phyloP scores from a whole-genome alignment of 2,888 invertebrate species.

The Nemapogon koenigi region DNA sequence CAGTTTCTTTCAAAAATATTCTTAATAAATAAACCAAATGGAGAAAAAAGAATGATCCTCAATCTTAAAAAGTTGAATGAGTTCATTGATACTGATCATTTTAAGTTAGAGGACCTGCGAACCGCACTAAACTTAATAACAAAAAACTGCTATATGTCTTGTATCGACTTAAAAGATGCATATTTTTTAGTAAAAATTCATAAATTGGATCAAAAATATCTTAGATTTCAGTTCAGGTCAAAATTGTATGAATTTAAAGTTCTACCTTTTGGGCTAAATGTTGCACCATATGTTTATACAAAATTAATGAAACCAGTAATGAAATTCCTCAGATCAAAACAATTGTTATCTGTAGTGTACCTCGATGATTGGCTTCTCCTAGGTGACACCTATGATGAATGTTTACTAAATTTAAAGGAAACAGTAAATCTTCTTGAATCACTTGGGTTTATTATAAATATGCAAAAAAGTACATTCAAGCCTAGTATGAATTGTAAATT shows the following conservation, averaged over 20 bases:
- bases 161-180: constrained; percentile 10
- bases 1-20: constrained; percentile 9
- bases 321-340: neutral
- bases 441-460: constrained; percentile 7
- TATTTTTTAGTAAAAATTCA: constrained; percentile 11
- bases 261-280: neutral
- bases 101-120: constrained; percentile 11
- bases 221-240: constrained; percentile 5
- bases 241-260: constrained; percentile 2
- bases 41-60: constrained; percentile 7
- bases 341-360: constrained; percentile 1
- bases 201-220: constrained; percentile 2
- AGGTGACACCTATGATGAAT: neutral
- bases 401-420: neutral
- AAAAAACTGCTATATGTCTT: constrained; percentile 5
- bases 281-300: constrained; percentile 6
- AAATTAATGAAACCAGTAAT: constrained; percentile 2
- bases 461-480: constrained; percentile 2
- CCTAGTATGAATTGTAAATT: constrained; percentile 4
- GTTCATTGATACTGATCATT: constrained; percentile 9
- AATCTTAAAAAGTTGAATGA: constrained; percentile 11
- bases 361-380: constrained; percentile 4
- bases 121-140: constrained; percentile 9
- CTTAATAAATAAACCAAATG: constrained; percentile 9
- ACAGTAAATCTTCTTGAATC: neutral